A percentile compares a stretch with the other conserved stretches of the same genome.
Conservation (phyloP, 2,113 vertebrate species). For the Candoia aspera region DNA sequence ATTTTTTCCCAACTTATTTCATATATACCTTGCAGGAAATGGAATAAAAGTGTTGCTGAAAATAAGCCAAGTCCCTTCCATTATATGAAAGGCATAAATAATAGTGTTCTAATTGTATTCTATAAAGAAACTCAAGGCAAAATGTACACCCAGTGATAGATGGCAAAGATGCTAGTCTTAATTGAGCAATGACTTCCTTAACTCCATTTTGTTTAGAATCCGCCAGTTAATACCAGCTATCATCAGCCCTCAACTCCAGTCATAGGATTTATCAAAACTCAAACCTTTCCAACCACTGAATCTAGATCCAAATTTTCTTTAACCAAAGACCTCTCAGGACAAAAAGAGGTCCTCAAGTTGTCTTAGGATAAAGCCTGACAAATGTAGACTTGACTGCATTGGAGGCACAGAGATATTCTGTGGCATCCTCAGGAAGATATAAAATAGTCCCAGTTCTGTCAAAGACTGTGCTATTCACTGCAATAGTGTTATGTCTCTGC, state of each 20-base stretch:
- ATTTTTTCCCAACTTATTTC: neutral
- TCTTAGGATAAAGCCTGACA: neutral
- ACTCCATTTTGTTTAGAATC: neutral
- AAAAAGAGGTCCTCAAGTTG: neutral
- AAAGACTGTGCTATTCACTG: neutral
- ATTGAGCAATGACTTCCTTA: neutral
- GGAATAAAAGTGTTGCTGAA: neutral
- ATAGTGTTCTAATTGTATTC: neutral
- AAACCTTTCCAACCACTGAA: neutral
- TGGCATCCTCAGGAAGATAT: neutral
- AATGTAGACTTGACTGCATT: neutral
- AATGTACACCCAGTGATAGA: neutral
- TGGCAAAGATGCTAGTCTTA: neutral
- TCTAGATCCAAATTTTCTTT: neutral
- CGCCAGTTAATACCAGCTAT: rapidly evolving
- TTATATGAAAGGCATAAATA: neutral
- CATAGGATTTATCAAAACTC: neutral
- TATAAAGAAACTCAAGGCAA: neutral
- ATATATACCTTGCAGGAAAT: neutral
- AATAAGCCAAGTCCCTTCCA: neutral
- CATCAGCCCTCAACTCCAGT: rapidly evolving
- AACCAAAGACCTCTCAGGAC: neutral
- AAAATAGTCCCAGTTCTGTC: neutral
- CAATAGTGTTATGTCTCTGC: neutral
- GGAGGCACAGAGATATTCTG: neutral